Evolutionary conservation across 2,113 vertebrate genomes (phyloP).

Genomic region (Lutjanus erythropterus): DNA sequence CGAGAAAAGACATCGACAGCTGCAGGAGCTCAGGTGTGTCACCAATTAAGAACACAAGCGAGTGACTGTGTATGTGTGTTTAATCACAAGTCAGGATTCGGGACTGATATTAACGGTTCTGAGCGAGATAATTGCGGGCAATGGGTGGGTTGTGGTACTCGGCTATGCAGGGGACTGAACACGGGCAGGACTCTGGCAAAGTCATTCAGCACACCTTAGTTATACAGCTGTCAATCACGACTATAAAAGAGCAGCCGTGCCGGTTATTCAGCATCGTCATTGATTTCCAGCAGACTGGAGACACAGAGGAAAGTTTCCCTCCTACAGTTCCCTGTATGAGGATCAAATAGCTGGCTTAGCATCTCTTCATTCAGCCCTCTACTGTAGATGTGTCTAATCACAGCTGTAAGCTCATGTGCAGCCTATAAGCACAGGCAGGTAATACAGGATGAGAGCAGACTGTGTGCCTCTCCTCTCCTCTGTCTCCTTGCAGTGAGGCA

Average conservation of each 20-base stretch:
- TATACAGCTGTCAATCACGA: no score
- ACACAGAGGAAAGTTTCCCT: not conserved
- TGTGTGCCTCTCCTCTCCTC: constrained; percentile 20
- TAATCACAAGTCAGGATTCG: no score
- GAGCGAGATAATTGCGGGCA: no score
- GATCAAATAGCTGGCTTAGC: constrained; percentile 22
- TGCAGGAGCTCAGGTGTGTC: no score
- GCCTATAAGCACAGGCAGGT: constrained; percentile 25
- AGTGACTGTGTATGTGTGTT: no score
- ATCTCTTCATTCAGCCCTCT: constrained; percentile 6
- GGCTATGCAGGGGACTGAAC: no score
- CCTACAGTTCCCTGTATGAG: not conserved
- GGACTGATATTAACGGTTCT: no score
- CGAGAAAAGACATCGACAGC: no score
- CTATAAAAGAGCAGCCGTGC: not conserved
- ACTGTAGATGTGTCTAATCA: constrained; percentile 23
- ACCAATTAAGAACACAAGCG: no score
- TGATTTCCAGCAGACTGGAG: not conserved
- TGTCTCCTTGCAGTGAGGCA: constrained; percentile 6
- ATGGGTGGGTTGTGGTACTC: no score
- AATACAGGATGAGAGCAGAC: constrained; percentile 26
- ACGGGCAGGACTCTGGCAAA: no score
- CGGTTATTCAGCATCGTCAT: not conserved
- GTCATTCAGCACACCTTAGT: not conserved
- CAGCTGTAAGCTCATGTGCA: constrained; percentile 26